Base-by-base conservation (phyloP, 2,888 invertebrate genomes). In the Nebria brevicollis region DNA sequence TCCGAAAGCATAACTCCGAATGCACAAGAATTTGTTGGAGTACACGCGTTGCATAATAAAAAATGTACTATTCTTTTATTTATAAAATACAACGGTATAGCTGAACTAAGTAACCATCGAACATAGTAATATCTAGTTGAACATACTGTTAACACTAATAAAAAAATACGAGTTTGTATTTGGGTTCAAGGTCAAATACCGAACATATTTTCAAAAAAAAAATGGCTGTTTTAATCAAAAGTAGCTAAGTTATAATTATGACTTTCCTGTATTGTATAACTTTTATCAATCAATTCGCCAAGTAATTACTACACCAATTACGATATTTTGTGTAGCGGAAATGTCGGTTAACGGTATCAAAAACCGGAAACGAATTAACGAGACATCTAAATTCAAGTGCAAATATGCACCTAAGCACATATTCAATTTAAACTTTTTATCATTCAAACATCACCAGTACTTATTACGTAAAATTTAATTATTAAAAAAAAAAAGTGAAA, bases 1-100 rank as follows among this genome's bases (percentile, higher is more conserved):
- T 75, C 65, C n/a, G 75, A 75, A 75, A 75, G 75, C 75, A 75
- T 54, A 75, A 65, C 75, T 25, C 13, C 6, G 13, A 65, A 65
- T 65, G 54, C 54, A 54, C 54, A 54, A 54, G 54, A 6, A 54
- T 54, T 13, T 70, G 6, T 25, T 70, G 70, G 34, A 34, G 70
- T 25, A 25, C 70, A 34, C 25, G 11, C 20, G 70, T 70, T 70
- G 70, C 70, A 70, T 70, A 70, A 70, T 70, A 70, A 70, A 66
- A 65, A 68, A 68, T 25, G 34, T 26, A 70, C 70, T 8, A 54
- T 34, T 70, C 70, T 70, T 70, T 66, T 66, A 66, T 66, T 66
- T 70, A 70, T 70, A 70, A 7, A 34, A 34, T 70, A 66, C 13
- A 70, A 70, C 70, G 70, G 70, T 70, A 70, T 34, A 25, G n/a